Base-by-base conservation (phyloP, 2,113 vertebrate species). In the Columba livia region DNA sequence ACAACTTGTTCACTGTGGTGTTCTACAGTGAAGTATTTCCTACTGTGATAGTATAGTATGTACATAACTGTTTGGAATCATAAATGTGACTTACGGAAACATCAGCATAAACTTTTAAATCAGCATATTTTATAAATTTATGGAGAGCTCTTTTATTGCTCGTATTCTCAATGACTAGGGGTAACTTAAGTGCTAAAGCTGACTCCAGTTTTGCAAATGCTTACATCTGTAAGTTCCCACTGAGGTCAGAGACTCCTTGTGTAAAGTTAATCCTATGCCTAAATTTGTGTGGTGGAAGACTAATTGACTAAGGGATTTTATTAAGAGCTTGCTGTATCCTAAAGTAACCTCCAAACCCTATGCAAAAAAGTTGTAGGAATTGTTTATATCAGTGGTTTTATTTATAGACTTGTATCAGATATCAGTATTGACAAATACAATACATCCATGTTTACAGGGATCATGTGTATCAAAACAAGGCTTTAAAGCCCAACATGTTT, bases 71-170 rank as follows among this genome's bases (percentile, higher is more conserved):
- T 97, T 97, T 95, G 92, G 78, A 97, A 70, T 97, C 88, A 72
- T 92, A 94, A 95, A 97, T 97, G 91, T 95, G 96, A 97, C 95
- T 97, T 97, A 93, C 91, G 91, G 92, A 92, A 97, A 88, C 91
- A 96, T 96, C 94, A 96, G 96, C 97, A 96, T 97, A 89, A 96
- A 94, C 97, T 98, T 97, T 96, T 94, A 95, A 93, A 95, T 90
- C 95, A 91, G 73, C 93, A 42, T 97, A 97, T 98, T 98, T 98
- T 98, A 95, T 97, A 97, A 97, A 96, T 90, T 93, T 97, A 88
- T 60, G 89, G 96, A 95, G 95, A 97, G 96, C 96, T 96, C 95
- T 98, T 97, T 96, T 96, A 96, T 89, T 94, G 97, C 97, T 98
- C 94, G 1, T 87, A 73, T 97, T 97, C 94, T 97, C 91, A 93